phyloP scores from a whole-genome alignment of 92 coral and sea anemone species.

The Phenganax stokvisi region DNA sequence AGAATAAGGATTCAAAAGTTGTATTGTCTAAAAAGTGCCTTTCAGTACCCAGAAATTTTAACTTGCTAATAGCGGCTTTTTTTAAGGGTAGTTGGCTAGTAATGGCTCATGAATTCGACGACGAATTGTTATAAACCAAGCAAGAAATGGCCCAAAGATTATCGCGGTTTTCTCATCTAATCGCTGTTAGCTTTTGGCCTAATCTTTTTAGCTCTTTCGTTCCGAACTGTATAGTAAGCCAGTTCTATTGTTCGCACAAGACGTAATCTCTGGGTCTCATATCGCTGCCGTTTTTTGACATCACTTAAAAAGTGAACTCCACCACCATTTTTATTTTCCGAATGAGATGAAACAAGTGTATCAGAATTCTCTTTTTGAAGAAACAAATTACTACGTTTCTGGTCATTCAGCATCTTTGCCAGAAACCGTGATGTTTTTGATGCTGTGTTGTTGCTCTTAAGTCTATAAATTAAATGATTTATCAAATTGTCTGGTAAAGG shows the following conservation, averaged over 20 bases:
- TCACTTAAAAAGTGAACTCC: constrained; percentile 17
- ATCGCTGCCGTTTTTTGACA: constrained; percentile 22
- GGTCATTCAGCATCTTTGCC: not conserved
- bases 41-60: no score
- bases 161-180: not conserved
- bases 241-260: constrained; percentile 33
- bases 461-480: not conserved
- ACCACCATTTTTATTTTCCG: not conserved
- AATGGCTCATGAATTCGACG: no score
- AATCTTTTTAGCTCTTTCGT: constrained; percentile 18
- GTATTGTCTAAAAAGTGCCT: no score
- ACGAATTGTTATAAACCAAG: no score
- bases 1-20: no score
- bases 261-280: constrained; percentile 32
- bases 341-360: not conserved
- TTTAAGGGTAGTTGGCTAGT: no score
- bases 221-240: constrained; percentile 24
- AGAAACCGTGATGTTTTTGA: constrained; percentile 1
- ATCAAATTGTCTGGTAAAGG: not conserved
- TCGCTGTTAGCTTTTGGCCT: not conserved
- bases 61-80: no score
- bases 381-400: not conserved
- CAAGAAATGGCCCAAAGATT: not conserved
- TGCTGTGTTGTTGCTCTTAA: not conserved
- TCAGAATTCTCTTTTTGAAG: not conserved